Evolutionary conservation across 2,113 vertebrate species (phyloP), one percentile per base, ranked within the genome.

Genomic region (Thamnaconus septentrionalis): DNA sequence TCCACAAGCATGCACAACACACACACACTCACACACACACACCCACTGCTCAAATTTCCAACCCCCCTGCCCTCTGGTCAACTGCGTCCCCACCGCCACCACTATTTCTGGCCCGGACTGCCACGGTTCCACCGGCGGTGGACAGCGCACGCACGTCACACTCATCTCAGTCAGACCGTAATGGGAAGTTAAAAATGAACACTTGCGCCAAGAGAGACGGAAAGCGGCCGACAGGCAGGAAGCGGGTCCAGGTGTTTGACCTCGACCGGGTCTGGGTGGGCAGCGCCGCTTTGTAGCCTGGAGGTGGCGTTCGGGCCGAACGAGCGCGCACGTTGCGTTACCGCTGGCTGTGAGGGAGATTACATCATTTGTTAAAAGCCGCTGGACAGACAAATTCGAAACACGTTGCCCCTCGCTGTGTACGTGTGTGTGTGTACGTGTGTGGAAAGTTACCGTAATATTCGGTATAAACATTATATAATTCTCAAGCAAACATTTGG

Each of bases 81-180:
- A 31, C 18, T 31, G 18, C 18, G 18, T 31, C 18, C 18, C 18
- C 83, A 63, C 61, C 71, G 75, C 76, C 56, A 71, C 67, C 85
- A 88, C 91, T 94, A 92, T 92, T 91, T 82, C 84, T 91, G 91
- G 89, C 89, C 65, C 69, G 84, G 88, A 78, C 79, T 71, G 54
- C 69, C 18, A 45, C 41, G 61, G 65, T 51, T 70, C 49, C 71
- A 81, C 61, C 74, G 66, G 82, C 80, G 82, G 61, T 68, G 72
- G 71, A 75, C 83, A 83, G 76, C 68, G 63, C 73, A 88, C 91
- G 91, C 84, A 31, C 18, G 87, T 93, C 87, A 90, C 82, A 83
- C 85, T 80, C 82, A 89, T 85, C 18, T 31, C 18, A 31, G 18
- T 31, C 86, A 73, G 12, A 61, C 84, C 64, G 80, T 83, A 88